These are phyloP conservation scores for Prionailurus bengalensis DNA, from an alignment of 2,113 vertebrate species.

Conservation along the genomic window DNA sequence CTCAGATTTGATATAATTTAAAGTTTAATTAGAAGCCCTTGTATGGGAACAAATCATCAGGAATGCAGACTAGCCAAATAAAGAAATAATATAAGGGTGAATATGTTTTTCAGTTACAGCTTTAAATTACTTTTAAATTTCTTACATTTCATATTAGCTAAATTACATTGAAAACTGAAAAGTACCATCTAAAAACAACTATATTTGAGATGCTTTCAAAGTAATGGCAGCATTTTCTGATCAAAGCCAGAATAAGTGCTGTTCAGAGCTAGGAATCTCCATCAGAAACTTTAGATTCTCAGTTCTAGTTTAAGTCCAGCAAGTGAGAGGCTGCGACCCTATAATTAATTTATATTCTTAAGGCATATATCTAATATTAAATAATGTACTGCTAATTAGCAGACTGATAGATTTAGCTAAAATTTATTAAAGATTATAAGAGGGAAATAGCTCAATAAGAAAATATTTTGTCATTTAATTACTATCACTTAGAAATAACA, in stretches of 20 bases:
- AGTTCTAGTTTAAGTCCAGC: background rate
- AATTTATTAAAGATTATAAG: conserved; percentile 65
- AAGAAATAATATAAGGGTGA: background rate
- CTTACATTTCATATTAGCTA: conserved; percentile 36
- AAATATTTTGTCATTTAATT: conserved; percentile 65
- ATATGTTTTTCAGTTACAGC: background rate
- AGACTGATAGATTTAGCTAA: conserved; percentile 63
- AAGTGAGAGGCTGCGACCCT: background rate
- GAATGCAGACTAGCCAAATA: background rate
- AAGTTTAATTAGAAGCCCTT: conserved; percentile 9
- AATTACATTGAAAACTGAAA: background rate
- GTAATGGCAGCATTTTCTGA: conserved; percentile 18
- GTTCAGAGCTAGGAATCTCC: background rate
- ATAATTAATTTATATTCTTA: conserved; percentile 38
- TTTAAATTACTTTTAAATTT: conserved; percentile 50
- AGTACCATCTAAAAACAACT: background rate
- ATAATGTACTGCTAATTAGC: conserved; percentile 65
- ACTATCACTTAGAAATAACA: conserved; percentile 57
- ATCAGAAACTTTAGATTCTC: conserved; percentile 50
- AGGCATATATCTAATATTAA: conserved; percentile 64
- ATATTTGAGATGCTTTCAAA: conserved; percentile 48
- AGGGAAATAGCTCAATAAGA: conserved; percentile 42
- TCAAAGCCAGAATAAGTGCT: conserved; percentile 4
- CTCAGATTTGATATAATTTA: conserved; percentile 36
- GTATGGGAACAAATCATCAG: conserved; percentile 6